Evolutionary conservation across 2,888 invertebrate species (phyloP).

Genomic region (Pantelozetes paolii): DNA sequence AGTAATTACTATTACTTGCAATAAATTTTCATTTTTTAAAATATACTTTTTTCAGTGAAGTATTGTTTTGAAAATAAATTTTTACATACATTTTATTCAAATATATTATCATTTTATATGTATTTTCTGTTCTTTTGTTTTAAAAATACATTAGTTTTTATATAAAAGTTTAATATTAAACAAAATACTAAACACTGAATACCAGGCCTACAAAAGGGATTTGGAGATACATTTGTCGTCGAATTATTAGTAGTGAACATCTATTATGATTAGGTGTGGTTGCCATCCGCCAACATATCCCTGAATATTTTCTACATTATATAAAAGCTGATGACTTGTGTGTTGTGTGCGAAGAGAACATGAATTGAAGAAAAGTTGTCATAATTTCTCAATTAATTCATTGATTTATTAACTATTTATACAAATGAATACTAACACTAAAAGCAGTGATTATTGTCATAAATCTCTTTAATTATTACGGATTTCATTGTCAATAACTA

Average conservation of each 20-base stretch:
- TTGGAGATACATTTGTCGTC: not conserved
- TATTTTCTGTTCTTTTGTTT: not conserved
- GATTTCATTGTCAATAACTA: not conserved
- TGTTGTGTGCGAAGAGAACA: not conserved
- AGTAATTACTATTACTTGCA: too few species aligned
- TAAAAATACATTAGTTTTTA: not conserved
- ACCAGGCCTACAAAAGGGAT: not conserved
- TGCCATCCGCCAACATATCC: not conserved
- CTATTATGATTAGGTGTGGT: constrained; percentile 22
- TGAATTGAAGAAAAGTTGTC: not conserved
- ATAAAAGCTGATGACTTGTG: not conserved
- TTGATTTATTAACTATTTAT: not conserved
- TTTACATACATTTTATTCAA: too few species aligned
- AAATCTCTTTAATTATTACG: not conserved
- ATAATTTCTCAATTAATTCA: not conserved
- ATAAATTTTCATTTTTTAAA: too few species aligned
- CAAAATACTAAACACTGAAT: not conserved
- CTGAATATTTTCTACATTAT: too few species aligned
- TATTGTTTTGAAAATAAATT: too few species aligned
- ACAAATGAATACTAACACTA: not conserved
- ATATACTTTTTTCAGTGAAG: too few species aligned
- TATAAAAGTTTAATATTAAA: not conserved
- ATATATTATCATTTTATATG: not conserved
- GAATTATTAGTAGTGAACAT: not conserved
- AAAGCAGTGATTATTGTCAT: not conserved